Base-by-base conservation (phyloP, 2,797 vertebrate genomes). In the Eulemur albifrons region DNA sequence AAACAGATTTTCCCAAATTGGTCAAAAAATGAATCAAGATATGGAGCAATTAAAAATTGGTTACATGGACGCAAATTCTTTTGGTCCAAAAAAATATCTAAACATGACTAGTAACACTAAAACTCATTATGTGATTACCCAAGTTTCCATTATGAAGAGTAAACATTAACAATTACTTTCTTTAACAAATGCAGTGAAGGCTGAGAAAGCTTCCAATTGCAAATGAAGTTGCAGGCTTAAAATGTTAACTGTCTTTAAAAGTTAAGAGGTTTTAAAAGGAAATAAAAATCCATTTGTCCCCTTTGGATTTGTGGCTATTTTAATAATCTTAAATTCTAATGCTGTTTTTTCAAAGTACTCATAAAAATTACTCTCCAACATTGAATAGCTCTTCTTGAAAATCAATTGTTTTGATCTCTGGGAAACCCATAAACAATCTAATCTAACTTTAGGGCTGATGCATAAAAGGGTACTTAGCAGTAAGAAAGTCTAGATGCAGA, bases 311-410 rank as follows among this genome's bases (percentile, higher is more conserved):
- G 69, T 86, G 76, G 63, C 17, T 88, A 57, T 81, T 83, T 69
- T 81, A 88, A 96, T 52, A 25, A 95, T 84, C 15, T 86, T 89
- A 80, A 84, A 81, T 92, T 90, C 35, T 88, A 76, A 69, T 89
- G 52, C 9, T 75, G 48, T 45, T 50, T 93, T 77, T 92, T 88
- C 4, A 61, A 57, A 69, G 17, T 48, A 67, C 8, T 6, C 10
- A 70, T 76, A 93, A 95, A 57, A 88, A 63, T 87, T 86, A 76
- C 30, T 73, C 89, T 80, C 54, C 17, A 93, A 35, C 25, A 59
- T n/a, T 88, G 54, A 87, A 89, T n/a, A 18, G 35, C 61, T 77
- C 32, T 93, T 88, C 70, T 70, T 72, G 43, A 91, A 93, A 96
- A 73, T 12, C 57, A 92, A 61, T 70, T 77, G 93, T 90, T 95